phyloP scores from a whole-genome alignment of 2,888 invertebrate species.

The Parasteatoda lunata region DNA sequence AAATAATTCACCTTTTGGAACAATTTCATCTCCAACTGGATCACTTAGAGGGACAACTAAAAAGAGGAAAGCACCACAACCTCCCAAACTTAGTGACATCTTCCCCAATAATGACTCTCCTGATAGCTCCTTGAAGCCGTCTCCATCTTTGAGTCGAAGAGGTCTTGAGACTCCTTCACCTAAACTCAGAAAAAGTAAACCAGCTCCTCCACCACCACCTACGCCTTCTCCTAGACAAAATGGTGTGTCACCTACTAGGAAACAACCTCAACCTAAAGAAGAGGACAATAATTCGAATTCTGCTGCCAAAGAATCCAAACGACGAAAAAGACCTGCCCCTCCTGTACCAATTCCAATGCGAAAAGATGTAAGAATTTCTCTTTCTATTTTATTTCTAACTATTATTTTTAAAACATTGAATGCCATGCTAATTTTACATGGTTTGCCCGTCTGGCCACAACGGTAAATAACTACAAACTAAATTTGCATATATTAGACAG shows the following conservation, averaged over 20 bases:
- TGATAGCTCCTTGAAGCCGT: constrained; percentile 72
- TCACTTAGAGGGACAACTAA: constrained; percentile 58
- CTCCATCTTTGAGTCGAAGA: constrained; percentile 45
- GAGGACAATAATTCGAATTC: constrained; percentile 33
- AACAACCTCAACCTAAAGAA: constrained; percentile 73
- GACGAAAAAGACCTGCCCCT: constrained; percentile 88
- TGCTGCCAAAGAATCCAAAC: constrained; percentile 76
- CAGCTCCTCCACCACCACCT: constrained; percentile 81
- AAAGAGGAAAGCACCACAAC: constrained; percentile 68
- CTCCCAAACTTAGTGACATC: constrained; percentile 61
- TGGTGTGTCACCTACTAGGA: constrained; percentile 71
- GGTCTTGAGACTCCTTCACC: constrained; percentile 72
- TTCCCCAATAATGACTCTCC: constrained; percentile 43
- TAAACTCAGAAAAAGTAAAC: constrained; percentile 77
- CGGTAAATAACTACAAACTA: too few species aligned
- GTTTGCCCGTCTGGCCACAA: too few species aligned
- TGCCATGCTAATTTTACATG: too few species aligned
- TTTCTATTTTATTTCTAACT: neutral
- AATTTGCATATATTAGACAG: too few species aligned
- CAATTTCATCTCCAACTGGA: constrained; percentile 42
- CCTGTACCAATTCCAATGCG: constrained; percentile 82
- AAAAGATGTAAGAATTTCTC: constrained; percentile 73
- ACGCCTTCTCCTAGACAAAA: neutral
- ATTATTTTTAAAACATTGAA: neutral
- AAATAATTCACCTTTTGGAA: neutral